A percentile compares a stretch with the other conserved stretches of the same genome.
These are phyloP conservation scores for Marronus borbonicus DNA, from an alignment of 2,888 invertebrate genomes.

Conservation along the genomic window DNA sequence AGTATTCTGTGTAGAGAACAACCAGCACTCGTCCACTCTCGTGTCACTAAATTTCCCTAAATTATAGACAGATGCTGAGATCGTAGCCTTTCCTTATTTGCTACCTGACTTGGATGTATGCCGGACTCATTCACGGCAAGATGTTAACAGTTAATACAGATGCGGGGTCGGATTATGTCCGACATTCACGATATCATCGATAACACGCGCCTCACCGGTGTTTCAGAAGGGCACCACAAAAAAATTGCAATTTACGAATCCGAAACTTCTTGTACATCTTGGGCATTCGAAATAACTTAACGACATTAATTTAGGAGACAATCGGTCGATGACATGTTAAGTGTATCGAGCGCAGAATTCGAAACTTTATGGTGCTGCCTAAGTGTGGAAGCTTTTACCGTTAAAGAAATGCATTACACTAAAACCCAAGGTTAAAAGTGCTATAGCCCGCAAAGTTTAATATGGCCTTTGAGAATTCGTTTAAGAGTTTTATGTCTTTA, in stretches of 20 bases:
- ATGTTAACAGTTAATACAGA: conserved; percentile 48
- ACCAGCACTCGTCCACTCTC: conserved; percentile 31
- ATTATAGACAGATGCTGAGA: conserved; percentile 46
- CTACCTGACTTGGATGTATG: conserved; percentile 40
- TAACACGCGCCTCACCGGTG: conserved; percentile 31
- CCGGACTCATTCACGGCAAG: conserved; percentile 45
- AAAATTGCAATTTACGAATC: conserved; percentile 31
- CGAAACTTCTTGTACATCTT: conserved; percentile 27
- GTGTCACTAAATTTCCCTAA: conserved; percentile 47
- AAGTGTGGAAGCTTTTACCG: conserved; percentile 17
- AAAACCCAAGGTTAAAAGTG: conserved; percentile 19
- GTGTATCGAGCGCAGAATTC: conserved; percentile 2
- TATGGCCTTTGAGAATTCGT: background rate
- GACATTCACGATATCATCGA: conserved; percentile 43
- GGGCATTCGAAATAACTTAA: conserved; percentile 31
- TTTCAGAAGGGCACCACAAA: background rate
- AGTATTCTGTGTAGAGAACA: conserved; percentile 9
- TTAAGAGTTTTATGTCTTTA: conserved; percentile 24
- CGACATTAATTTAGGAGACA: conserved; percentile 29
- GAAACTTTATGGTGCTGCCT: background rate
- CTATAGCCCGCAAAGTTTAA: background rate
- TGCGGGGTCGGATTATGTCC: conserved; percentile 39
- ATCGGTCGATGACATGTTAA: conserved; percentile 36
- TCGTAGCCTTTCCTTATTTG: conserved; percentile 42
- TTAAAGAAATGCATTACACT: background rate